phyloP scores from a whole-genome alignment of 2,113 vertebrate genomes.

The Hoplias malabaricus region DNA sequence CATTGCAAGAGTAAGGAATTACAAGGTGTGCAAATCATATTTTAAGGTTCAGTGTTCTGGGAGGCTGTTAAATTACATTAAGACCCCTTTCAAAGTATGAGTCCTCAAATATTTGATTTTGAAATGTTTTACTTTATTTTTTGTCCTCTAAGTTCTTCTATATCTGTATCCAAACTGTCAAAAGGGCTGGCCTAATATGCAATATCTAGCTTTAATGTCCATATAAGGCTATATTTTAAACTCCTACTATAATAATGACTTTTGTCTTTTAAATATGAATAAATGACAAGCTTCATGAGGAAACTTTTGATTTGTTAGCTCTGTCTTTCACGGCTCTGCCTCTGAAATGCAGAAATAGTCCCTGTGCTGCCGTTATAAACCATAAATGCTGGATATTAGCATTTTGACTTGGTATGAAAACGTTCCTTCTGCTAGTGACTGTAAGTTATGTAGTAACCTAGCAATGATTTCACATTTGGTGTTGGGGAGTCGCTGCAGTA shows the following conservation, averaged over 20 bases:
- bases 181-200: not conserved
- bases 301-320: conserved; percentile 39
- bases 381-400: conserved; percentile 37
- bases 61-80: conserved; percentile 60
- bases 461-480: conserved; percentile 47
- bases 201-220: not conserved
- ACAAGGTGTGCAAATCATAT: conserved; percentile 75
- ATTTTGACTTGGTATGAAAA: conserved; percentile 51
- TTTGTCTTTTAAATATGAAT: conserved; percentile 37
- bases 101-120: conserved; percentile 49
- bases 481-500: conserved; percentile 57
- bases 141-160: not conserved
- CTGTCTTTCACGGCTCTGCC: conserved; percentile 35
- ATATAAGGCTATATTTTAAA: conserved; percentile 11
- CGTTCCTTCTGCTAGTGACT: conserved; percentile 47
- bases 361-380: conserved; percentile 42
- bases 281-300: conserved; percentile 12
- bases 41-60: conserved; percentile 71
- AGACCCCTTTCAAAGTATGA: conserved; percentile 33
- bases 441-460: conserved; percentile 53
- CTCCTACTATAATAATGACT: conserved; percentile 26
- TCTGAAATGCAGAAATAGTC: conserved; percentile 39
- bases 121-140: conserved; percentile 3
- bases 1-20: conserved; percentile 69
- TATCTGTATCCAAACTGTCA: conserved; percentile 16